Percentiles rank a stretch among this genome's conserved stretches.
Conservation (phyloP, 2,888 invertebrate genomes). For the Danaus chrysippus region DNA sequence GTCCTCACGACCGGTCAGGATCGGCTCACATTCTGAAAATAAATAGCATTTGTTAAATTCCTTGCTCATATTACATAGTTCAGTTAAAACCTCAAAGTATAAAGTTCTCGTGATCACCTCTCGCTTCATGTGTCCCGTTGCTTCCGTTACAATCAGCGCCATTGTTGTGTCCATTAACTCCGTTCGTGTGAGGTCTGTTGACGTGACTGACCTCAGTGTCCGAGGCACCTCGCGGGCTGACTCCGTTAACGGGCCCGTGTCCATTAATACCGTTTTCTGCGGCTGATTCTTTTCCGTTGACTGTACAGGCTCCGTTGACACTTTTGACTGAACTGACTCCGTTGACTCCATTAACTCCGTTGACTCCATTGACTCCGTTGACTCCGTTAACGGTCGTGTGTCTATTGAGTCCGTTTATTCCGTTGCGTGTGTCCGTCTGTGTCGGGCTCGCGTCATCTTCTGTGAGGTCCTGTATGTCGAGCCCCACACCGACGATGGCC, state of each 20-base stretch:
- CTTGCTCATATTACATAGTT: not conserved
- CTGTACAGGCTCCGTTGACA: conserved; percentile 37
- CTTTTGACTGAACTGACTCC: conserved; percentile 43
- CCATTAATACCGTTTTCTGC: conserved; percentile 44
- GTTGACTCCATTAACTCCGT: conserved; percentile 35
- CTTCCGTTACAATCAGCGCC: conserved; percentile 47
- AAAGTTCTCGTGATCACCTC: conserved; percentile 42
- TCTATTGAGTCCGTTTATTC: conserved; percentile 38
- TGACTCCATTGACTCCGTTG: conserved; percentile 39
- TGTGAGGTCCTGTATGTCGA: conserved; percentile 47
- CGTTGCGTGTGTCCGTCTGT: conserved; percentile 37
- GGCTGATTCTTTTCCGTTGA: conserved; percentile 36
- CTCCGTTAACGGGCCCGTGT: conserved; percentile 34
- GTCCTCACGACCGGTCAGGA: conserved; percentile 32
- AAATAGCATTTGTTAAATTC: not conserved
- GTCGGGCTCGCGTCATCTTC: conserved; percentile 49
- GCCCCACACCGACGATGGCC: conserved; percentile 68
- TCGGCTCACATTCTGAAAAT: conserved; percentile 15
- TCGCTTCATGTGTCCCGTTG: conserved; percentile 58
- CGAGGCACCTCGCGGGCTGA: conserved; percentile 34
- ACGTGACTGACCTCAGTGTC: conserved; percentile 47
- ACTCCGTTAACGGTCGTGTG: conserved; percentile 38
- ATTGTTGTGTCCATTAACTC: conserved; percentile 36
- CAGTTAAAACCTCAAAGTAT: conserved; percentile 1
- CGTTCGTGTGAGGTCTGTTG: conserved; percentile 42